Conservation (phyloP, 37 sponge, comb jelly and placozoan species). For the Dysidea cf. avara region DNA sequence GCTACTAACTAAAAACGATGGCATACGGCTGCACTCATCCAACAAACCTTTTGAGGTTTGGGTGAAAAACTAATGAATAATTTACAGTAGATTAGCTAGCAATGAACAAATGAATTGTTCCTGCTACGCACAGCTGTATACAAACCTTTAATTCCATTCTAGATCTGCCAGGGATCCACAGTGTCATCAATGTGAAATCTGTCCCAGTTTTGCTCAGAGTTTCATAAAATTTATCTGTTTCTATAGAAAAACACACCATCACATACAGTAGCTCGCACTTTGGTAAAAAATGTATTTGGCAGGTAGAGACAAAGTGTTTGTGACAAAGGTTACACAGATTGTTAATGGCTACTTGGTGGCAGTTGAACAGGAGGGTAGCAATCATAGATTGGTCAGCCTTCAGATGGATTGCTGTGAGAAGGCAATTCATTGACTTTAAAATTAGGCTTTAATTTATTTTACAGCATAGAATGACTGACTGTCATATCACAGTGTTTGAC, state of each 20-base stretch:
- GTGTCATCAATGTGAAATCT: conserved; percentile 85
- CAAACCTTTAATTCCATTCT: conserved; percentile 76
- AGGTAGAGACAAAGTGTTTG: background rate
- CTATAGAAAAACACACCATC: conserved; percentile 34
- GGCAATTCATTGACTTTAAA: too few relatives aligned
- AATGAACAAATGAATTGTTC: background rate
- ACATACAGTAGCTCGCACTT: background rate
- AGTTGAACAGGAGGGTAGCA: too few relatives aligned
- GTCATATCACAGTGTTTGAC: too few relatives aligned
- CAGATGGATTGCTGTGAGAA: too few relatives aligned
- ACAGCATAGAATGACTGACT: too few relatives aligned
- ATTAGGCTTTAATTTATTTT: too few relatives aligned
- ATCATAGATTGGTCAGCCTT: too few relatives aligned
- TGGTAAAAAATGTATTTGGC: background rate
- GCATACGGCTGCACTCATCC: background rate
- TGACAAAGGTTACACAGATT: background rate
- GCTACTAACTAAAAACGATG: background rate
- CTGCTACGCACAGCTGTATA: too few relatives aligned
- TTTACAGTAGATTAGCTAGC: background rate
- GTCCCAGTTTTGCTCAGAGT: conserved; percentile 82
- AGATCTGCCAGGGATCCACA: conserved; percentile 52
- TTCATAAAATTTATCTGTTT: conserved; percentile 62
- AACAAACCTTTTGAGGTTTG: too few relatives aligned
- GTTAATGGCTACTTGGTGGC: too few relatives aligned
- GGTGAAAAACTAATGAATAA: background rate